Conservation (phyloP, 2,888 invertebrate genomes). For the Sphaerophoria rueppellii region DNA sequence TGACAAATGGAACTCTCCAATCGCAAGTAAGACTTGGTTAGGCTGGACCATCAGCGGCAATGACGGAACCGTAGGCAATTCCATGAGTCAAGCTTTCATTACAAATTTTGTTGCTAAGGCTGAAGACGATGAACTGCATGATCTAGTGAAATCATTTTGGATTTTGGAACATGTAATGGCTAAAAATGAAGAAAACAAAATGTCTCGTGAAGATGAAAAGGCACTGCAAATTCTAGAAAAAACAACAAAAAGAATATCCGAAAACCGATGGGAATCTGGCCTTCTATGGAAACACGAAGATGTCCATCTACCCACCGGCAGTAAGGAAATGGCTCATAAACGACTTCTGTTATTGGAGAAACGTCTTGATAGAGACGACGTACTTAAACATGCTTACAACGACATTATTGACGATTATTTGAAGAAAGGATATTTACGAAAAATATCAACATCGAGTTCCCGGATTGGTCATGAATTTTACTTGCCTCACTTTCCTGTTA, state of each 20-base stretch:
- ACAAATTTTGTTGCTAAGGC: background rate
- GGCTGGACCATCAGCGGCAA: slow-evolving; percentile 28
- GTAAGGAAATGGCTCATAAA: background rate
- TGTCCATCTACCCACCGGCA: no score
- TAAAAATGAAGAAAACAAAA: background rate
- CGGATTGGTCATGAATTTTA: background rate
- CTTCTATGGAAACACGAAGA: background rate
- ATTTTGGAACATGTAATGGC: no score
- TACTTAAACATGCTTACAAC: background rate
- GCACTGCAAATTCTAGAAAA: slow-evolving; percentile 1
- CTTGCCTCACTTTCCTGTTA: slow-evolving; percentile 1
- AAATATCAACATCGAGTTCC: background rate
- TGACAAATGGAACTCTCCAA: slow-evolving; percentile 2
- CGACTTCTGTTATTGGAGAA: no score
- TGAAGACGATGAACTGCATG: background rate
- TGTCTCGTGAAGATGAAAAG: slow-evolving; percentile 10
- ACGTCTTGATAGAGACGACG: background rate
- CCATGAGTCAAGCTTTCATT: background rate
- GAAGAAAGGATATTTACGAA: slow-evolving; percentile 3
- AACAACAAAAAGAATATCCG: background rate
- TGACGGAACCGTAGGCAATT: background rate
- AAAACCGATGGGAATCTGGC: slow-evolving; percentile 21
- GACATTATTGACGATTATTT: slow-evolving; percentile 4
- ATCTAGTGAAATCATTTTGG: no score
- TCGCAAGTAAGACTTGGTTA: slow-evolving; percentile 37